Evolutionary conservation across 2,797 vertebrate genomes (phyloP).

Genomic region (Botia kubotai): DNA sequence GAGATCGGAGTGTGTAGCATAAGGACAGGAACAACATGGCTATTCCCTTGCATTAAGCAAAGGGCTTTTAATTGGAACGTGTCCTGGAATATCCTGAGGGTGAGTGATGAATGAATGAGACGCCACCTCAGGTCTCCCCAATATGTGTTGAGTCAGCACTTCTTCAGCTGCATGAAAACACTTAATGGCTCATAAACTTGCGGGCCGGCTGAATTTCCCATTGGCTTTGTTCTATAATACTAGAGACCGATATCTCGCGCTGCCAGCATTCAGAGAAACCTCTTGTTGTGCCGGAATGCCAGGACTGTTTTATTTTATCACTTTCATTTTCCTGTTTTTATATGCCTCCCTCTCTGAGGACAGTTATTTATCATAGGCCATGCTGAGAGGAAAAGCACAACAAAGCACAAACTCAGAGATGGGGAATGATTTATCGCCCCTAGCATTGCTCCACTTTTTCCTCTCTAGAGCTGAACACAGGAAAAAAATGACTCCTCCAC

Average conservation of each 20-base stretch:
- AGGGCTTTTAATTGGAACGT: slow-evolving; percentile 63
- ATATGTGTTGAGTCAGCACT: slow-evolving; percentile 60
- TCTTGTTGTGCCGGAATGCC: slow-evolving; percentile 58
- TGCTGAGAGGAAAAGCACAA: slow-evolving; percentile 67
- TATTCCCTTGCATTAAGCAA: slow-evolving; percentile 49
- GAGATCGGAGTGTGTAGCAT: slow-evolving; percentile 24
- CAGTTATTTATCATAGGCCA: slow-evolving; percentile 70
- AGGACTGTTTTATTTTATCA: slow-evolving; percentile 72
- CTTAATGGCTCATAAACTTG: slow-evolving; percentile 72
- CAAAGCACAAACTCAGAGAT: slow-evolving; percentile 67
- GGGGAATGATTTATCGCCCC: slow-evolving; percentile 73
- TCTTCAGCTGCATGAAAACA: slow-evolving; percentile 64
- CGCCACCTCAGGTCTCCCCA: slow-evolving; percentile 45
- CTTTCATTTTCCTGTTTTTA: slow-evolving; percentile 76
- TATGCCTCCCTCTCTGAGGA: slow-evolving; percentile 69
- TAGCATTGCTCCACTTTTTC: slow-evolving; percentile 61
- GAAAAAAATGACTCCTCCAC: slow-evolving; percentile 46
- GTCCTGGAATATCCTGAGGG: slow-evolving; percentile 65
- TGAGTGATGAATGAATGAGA: slow-evolving; percentile 68
- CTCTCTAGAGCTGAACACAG: slow-evolving; percentile 52
- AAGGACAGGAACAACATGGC: slow-evolving; percentile 27
- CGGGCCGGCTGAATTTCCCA: slow-evolving; percentile 59
- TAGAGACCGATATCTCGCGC: slow-evolving; percentile 43
- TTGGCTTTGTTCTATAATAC: slow-evolving; percentile 53
- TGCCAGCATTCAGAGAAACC: slow-evolving; percentile 50